phyloP scores from a whole-genome alignment of 2,888 invertebrate genomes.

The Petrolisthes cinctipes region DNA sequence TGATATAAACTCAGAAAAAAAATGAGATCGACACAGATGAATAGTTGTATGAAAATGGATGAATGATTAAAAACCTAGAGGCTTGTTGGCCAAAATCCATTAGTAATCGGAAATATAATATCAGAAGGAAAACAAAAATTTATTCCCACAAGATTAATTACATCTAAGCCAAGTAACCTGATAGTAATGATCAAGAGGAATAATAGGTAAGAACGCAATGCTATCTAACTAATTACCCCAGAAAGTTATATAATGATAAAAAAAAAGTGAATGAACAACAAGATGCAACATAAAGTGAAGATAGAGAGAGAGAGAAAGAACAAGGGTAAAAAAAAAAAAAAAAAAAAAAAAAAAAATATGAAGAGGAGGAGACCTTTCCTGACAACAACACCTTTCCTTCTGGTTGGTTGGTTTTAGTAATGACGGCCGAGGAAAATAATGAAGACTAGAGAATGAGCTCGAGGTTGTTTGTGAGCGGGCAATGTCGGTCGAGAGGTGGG shows the following conservation, averaged over 20 bases:
- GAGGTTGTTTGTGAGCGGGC: no score
- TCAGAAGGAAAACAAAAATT: not conserved
- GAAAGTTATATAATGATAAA: not conserved
- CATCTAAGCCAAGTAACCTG: not conserved
- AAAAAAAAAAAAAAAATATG: not conserved
- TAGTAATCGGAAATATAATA: no score
- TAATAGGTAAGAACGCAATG: not conserved
- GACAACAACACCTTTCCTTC: not conserved
- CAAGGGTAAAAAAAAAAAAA: not conserved
- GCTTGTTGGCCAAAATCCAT: no score
- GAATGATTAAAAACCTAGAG: no score
- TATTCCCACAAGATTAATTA: not conserved
- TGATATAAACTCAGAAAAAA: no score
- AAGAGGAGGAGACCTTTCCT: not conserved
- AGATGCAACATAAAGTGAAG: not conserved
- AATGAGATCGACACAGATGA: no score
- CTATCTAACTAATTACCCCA: not conserved
- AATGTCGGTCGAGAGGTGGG: slow-evolving; percentile 8
- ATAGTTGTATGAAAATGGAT: no score
- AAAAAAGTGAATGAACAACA: not conserved
- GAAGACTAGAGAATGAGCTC: not conserved
- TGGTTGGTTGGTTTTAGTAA: not conserved
- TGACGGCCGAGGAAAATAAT: not conserved
- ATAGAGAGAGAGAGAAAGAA: slow-evolving; percentile 11
- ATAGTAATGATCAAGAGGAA: not conserved